Base-by-base conservation (phyloP, 2,888 invertebrate species). In the Steromphala cineraria region DNA sequence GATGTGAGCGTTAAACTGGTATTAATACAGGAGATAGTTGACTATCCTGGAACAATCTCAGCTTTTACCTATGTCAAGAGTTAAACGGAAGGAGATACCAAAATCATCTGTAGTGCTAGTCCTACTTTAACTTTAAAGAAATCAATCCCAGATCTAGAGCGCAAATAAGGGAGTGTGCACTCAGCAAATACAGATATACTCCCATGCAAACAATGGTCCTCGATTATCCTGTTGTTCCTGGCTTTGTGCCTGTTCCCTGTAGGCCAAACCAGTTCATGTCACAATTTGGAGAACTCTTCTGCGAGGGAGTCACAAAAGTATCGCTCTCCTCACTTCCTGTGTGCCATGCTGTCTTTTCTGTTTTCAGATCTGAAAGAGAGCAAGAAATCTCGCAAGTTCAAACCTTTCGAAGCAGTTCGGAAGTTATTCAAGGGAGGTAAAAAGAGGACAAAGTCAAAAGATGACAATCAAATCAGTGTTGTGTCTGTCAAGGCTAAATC, bases 341-440 rank as follows among this genome's bases (percentile, higher is more conserved):
- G n/a, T 15, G 28, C 15, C 28, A 52, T 52, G 52, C 24, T 46
- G 53, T 24, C 75, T 53, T 77, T 21, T 78, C n/a, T 75, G 15
- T 36, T 82, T 86, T 67, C 82, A 87, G 87, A 87, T 53, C 62
- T 56, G 55, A 85, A 83, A 80, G 85, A 78, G 0, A 84, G 87
- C 67, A 87, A 84, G 53, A 89, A 88, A 83, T 90, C 90, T 84
- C 90, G 87, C 79, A 90, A 90, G 82, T 90, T 89, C 78, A 89
- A 89, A 80, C 90, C 90, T 7, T 85, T 91, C 67, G 89, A 89
- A 79, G 89, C 88, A 24, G 81, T 91, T 84, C 83, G 87, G 74
- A 90, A 89, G 75, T 89, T 90, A 75, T 90, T 91, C 83, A 87
- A 87, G n/a, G 83, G 85, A 55, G 83, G 86, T 53, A 85, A 85